These are phyloP conservation scores for Papilio xuthus DNA, from an alignment of 1,140 invertebrate species.

Conservation along the genomic window DNA sequence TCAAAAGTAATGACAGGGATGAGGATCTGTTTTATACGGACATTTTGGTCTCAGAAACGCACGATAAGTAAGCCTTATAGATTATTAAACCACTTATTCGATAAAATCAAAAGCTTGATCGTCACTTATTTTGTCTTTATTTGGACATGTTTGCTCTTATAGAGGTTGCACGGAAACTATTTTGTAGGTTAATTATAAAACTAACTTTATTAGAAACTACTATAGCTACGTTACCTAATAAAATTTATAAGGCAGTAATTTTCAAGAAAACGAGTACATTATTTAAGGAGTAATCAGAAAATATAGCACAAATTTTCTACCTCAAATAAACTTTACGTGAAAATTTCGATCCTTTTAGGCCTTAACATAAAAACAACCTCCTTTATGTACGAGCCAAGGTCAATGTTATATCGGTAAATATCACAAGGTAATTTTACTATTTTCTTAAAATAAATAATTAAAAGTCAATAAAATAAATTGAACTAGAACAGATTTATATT, in stretches of 20 bases:
- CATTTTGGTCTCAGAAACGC: no score
- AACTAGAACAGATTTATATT: no score
- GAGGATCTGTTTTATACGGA: no score
- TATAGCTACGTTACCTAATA: not conserved
- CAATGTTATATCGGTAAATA: not conserved
- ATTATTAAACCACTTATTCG: not conserved
- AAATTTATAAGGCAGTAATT: not conserved
- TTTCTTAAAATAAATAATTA: not conserved
- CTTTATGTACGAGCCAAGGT: not conserved
- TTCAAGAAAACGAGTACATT: not conserved
- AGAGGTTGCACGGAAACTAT: not conserved
- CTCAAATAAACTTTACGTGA: not conserved
- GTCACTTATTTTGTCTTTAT: not conserved
- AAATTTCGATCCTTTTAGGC: not conserved
- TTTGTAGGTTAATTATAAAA: not conserved
- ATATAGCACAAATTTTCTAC: conserved; percentile 13
- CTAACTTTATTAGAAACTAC: not conserved
- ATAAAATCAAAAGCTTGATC: not conserved
- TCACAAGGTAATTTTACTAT: not conserved
- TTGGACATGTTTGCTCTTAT: not conserved
- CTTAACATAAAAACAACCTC: not conserved
- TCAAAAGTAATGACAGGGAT: no score
- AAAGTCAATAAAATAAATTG: no score
- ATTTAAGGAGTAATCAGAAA: conserved; percentile 4
- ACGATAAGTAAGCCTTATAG: no score